Base-by-base conservation (phyloP, 2,888 invertebrate genomes). In the Drosophila infuscata region DNA sequence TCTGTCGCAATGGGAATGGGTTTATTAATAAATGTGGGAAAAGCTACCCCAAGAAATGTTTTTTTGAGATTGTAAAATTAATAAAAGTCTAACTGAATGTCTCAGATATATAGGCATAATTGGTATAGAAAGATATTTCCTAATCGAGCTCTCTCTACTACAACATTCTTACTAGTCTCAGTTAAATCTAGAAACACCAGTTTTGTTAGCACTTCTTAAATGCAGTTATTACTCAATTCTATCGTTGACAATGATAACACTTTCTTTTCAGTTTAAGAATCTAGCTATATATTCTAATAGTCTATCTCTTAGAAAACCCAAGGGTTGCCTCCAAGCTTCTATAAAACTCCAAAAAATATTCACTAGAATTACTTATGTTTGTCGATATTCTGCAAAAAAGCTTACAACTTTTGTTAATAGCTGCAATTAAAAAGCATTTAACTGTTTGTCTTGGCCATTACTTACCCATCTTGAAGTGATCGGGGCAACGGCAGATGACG, bases 401-500 rank as follows among this genome's bases (percentile, higher is more conserved):
- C 25, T 25, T 15, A 8, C 25, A 25, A 25, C 15, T 25, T 25
- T 15, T 2, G 12, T 8, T 25, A 15, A n/a, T 25, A 3, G 46
- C 8, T 4, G 25, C 25, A 25, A 2, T 25, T 25, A 25, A 25
- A 25, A 25, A 2, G 25, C 25, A 25, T 25, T 25, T 25, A 25
- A 25, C 25, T 25, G 25, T 25, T 38, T 8, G 8, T 7, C 6
- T 38, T 38, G 17, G 38, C 38, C 38, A 12, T 15, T 29, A 92
- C 94, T 94, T 94, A 98, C 97, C 97, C 92, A 98, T 94, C 92
- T 97, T 95, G 91, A 96, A 96, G 82, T 96, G 95, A 87, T 97
- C 96, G 3, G 98, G 97, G 94, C 98, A 98, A 84, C 97, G 95
- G 92, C 98, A 98, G 81, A 98, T 98, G 79, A 98, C 98, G 79